Conservation (phyloP, 1,140 invertebrate species). For the Hyposmocoma kahamanoa region DNA sequence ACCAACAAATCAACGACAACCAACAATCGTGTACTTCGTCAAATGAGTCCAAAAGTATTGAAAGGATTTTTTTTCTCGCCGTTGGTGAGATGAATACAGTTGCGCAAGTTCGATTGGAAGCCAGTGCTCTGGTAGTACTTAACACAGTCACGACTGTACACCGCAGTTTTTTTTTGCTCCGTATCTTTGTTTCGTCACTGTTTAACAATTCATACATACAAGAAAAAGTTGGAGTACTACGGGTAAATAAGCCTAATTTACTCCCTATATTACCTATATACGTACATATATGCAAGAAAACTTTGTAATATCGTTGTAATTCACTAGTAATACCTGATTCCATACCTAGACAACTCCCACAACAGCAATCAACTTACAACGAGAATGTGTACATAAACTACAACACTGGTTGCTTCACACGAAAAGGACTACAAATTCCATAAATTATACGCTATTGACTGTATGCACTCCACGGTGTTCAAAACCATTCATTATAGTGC, state of each 20-base stretch:
- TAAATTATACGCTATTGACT: background rate
- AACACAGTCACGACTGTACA: constrained; percentile 35
- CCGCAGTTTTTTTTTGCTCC: constrained; percentile 9
- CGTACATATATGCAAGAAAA: too few relatives aligned
- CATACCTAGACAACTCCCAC: too few relatives aligned
- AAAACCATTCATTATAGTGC: background rate
- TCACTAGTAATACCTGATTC: too few relatives aligned
- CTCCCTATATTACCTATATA: too few relatives aligned
- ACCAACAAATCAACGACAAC: background rate
- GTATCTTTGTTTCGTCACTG: background rate
- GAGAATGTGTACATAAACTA: too few relatives aligned
- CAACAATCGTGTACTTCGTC: background rate
- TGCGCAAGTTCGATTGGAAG: constrained; percentile 35
- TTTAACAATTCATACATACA: too few relatives aligned
- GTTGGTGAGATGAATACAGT: constrained; percentile 4
- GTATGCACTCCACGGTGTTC: background rate
- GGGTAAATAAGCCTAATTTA: too few relatives aligned
- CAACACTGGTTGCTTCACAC: too few relatives aligned
- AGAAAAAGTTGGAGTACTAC: too few relatives aligned
- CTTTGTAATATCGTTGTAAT: too few relatives aligned
- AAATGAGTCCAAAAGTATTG: constrained; percentile 1
- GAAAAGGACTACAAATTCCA: background rate
- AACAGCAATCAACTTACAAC: too few relatives aligned
- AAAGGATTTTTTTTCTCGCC: background rate
- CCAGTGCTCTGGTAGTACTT: constrained; percentile 22